Percentiles rank a stretch among this genome's conserved stretches.
phyloP scores from a whole-genome alignment of 2,888 invertebrate genomes.

The Cryptocheilus praepositus region DNA sequence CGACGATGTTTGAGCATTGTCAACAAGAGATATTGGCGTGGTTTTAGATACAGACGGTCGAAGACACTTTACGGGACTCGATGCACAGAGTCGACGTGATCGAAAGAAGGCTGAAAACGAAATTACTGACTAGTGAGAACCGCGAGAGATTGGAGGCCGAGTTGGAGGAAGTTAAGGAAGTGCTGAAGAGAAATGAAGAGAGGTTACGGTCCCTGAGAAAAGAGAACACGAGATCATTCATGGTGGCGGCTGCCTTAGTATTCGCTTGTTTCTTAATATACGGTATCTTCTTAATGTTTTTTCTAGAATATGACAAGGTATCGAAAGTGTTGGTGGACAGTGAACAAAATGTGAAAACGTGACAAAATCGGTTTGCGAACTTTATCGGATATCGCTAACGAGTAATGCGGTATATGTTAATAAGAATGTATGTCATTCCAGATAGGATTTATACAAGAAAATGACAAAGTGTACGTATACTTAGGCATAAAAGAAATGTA shows the following conservation, averaged over 20 bases:
- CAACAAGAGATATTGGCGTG: constrained; percentile 4
- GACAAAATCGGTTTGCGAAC: too few relatives aligned
- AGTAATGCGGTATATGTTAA: too few relatives aligned
- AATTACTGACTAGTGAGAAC: constrained; percentile 58
- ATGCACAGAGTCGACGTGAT: constrained; percentile 60
- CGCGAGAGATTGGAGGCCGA: constrained; percentile 65
- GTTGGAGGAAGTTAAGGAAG: constrained; percentile 61
- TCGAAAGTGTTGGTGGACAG: too few relatives aligned
- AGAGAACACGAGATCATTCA: constrained; percentile 65
- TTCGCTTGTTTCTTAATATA: constrained; percentile 63
- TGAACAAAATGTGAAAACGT: too few relatives aligned
- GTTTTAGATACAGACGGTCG: constrained; percentile 63
- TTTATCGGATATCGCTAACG: too few relatives aligned
- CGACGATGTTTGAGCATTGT: constrained; percentile 11
- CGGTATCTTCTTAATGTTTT: constrained; percentile 46
- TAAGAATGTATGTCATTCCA: too few relatives aligned
- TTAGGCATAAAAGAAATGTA: background rate
- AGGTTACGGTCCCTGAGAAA: constrained; percentile 56
- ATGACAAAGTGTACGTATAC: too few relatives aligned
- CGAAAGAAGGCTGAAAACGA: constrained; percentile 60
- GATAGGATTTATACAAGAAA: too few relatives aligned
- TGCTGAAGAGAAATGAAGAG: constrained; percentile 62
- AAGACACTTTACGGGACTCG: constrained; percentile 61
- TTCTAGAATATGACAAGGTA: too few relatives aligned
- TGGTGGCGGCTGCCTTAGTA: constrained; percentile 61